Base-by-base conservation (phyloP, 2,113 vertebrate genomes). In the Pampusana beccarii region DNA sequence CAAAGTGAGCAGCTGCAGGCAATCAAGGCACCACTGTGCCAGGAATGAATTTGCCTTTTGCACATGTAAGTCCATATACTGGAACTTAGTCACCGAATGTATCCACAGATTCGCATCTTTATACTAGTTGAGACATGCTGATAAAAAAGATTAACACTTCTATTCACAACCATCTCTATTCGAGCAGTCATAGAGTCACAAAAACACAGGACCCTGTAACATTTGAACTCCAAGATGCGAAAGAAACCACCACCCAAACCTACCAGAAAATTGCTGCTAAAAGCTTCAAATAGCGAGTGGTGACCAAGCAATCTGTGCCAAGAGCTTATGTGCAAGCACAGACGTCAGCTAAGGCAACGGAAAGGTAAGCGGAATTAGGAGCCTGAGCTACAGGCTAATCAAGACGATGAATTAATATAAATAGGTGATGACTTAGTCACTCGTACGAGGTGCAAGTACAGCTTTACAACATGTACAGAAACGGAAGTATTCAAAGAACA, bases 1-100 rank as follows among this genome's bases (percentile, higher is more conserved):
- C 62, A 77, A 88, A 88, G 54, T 16, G 51, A 86, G 42, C 70
- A 90, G 92, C 82, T 93, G 71, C 86, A 58, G 70, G 58, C 75
- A 80, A 54, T 19, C 46, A 66, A 65, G 51, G 46, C 62, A 61
- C 75, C 26, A 4, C 11, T 5, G 8, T 4, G 17, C 42, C 61
- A 88, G 82, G 34, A 74, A 44, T 44, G 42, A 53, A 26, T 28
- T 71, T n/a, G 10, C 40, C 48, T n/a, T 46, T 38, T 64, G 46
- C 62, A 66, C 60, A 14, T 53, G 42, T 6, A 74, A 77, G 86
- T 36, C 60, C 64, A 13, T 16, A 6, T 7, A 31, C 58, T 33
- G 74, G 61, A 73, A 42, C 38, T 17, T 21, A 75, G 42, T 40
- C 73, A 64, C 44, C 65, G 60, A 54, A 54, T 5, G 65, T 2